These are phyloP conservation scores for Desmodus rotundus DNA, from an alignment of 2,113 vertebrate species.

Conservation along the genomic window DNA sequence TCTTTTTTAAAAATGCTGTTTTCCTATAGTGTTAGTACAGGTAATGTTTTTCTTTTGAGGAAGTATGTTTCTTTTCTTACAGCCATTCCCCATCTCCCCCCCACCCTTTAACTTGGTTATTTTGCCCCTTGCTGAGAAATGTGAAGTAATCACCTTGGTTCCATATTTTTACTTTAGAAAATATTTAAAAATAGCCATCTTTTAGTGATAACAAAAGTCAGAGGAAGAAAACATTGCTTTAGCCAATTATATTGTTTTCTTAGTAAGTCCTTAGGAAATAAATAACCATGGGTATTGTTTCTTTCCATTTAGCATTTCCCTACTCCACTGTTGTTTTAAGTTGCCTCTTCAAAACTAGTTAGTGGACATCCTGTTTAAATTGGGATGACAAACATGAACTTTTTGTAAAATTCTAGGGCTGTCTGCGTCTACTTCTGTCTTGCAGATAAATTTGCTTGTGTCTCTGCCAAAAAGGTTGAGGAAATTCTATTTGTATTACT, in stretches of 20 bases:
- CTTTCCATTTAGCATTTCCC: not conserved
- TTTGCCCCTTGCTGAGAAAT: not conserved
- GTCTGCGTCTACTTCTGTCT: not conserved
- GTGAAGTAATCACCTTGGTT: not conserved
- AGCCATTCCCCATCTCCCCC: not conserved
- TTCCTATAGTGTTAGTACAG: not conserved
- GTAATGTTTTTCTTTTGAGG: not conserved
- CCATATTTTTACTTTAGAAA: not conserved
- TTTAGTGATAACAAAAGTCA: not conserved
- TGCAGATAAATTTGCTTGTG: not conserved
- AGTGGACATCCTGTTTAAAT: slow-evolving; percentile 2
- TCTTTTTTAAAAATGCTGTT: not conserved
- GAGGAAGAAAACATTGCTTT: not conserved
- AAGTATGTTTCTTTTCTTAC: not conserved
- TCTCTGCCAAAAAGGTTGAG: not conserved
- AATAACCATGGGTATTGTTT: not conserved
- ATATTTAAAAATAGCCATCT: not conserved
- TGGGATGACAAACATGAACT: not conserved
- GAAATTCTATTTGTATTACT: slow-evolving; percentile 32
- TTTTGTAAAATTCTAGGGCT: slow-evolving; percentile 7
- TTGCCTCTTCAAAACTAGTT: not conserved
- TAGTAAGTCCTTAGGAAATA: not conserved
- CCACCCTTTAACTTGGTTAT: not conserved
- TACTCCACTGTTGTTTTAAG: not conserved
- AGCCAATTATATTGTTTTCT: not conserved